Base-by-base conservation (phyloP, 2,797 vertebrate species). In the Tadarida brasiliensis region DNA sequence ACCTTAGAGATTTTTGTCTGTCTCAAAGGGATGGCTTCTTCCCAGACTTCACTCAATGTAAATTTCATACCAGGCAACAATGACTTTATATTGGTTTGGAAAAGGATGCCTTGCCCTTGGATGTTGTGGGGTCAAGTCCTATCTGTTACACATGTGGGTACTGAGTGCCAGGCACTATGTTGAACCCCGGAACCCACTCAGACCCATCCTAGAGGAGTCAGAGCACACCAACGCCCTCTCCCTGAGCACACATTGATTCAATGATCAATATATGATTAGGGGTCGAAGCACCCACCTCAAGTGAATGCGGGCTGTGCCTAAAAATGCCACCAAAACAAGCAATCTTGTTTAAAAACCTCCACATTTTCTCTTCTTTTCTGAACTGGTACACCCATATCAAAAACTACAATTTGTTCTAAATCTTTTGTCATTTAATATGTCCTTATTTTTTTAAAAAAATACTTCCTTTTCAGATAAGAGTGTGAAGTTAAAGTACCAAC, bases 401-500 rank as follows among this genome's bases (percentile, higher is more conserved):
- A 63, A n/a, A 90, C 15, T 49, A 92, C 8, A 84, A 16, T 73
- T 91, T 57, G 17, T 47, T 76, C 35, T 88, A 56, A 70, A 54
- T 78, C 28, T 65, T 93, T 78, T 77, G 44, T 59, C 47, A 86
- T 76, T 73, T 33, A 71, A 1, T 63, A 26, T 94, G 47, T 89
- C 49, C 11, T 74, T 65, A 9, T 39, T 30, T 78, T 95, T 81
- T 33, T 33, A 24, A 76, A 54, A 91, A 88, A 78, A 74, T 49
- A 30, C 6, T 90, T 94, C 7, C 22, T 94, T 85, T 94, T 76
- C 65, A 94, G 78, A 35, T 19, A 57, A 44, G 16, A 95, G 22
- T 56, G 26, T 49, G 87, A 6, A 33, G n/a, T 67, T 83, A 49
- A 20, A 71, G 19, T 57, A n/a, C 1, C 10, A 78, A 89, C 28